Evolutionary conservation across 2,888 invertebrate species (phyloP).

Genomic region (Gastracanthus pulcherrimus): DNA sequence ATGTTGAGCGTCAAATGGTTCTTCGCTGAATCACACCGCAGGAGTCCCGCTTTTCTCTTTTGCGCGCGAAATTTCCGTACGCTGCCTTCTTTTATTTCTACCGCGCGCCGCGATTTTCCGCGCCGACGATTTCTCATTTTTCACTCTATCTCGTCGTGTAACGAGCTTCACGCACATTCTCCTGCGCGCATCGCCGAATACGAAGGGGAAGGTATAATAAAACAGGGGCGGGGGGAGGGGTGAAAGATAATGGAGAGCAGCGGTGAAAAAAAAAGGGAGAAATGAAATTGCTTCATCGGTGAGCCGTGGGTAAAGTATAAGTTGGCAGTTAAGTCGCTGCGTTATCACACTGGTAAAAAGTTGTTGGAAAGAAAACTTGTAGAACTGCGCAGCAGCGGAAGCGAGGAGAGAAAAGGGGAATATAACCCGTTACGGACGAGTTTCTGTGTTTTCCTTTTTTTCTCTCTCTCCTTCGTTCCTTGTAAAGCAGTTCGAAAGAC

Average conservation of each 20-base stretch:
- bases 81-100: slow-evolving; percentile 9
- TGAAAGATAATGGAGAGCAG: not conserved
- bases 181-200: too few relatives aligned
- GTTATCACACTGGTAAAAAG: slow-evolving; percentile 34
- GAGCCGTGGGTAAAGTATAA: slow-evolving; percentile 34
- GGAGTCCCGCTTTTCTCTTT: slow-evolving; percentile 55
- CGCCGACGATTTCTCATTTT: slow-evolving; percentile 7
- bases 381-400: not conserved
- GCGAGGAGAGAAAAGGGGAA: slow-evolving; percentile 9
- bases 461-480: not conserved
- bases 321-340: slow-evolving; percentile 17
- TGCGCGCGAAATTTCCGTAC: not conserved
- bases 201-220: not conserved
- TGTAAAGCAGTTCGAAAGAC: too few relatives aligned
- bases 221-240: not conserved
- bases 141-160: not conserved
- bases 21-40: slow-evolving; percentile 62
- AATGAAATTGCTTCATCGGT: slow-evolving; percentile 41
- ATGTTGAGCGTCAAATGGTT: slow-evolving; percentile 71
- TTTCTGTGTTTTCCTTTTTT: not conserved
- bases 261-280: not conserved
- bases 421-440: not conserved
- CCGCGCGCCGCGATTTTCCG: slow-evolving; percentile 43
- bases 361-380: slow-evolving; percentile 27
- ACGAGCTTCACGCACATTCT: too few relatives aligned